Base-by-base conservation (phyloP, 2,888 invertebrate genomes). In the Prionchulus punctatus region DNA sequence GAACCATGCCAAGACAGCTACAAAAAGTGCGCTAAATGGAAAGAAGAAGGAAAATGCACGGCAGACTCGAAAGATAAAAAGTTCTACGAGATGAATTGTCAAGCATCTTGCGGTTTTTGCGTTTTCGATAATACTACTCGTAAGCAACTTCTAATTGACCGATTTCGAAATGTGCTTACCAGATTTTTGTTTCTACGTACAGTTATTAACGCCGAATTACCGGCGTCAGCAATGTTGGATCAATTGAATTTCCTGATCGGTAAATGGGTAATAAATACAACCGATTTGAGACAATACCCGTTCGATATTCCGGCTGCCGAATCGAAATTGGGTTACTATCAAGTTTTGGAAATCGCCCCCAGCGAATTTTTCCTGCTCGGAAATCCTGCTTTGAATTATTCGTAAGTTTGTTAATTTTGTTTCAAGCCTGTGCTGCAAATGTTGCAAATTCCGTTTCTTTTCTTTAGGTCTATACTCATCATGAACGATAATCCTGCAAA, bases 31-130 rank as follows among this genome's bases (percentile, higher is more conserved):
- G 67, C 67, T 48, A 61, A 68, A 42, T 69, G 69, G 69, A 67
- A 68, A 21, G 58, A 64, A 55, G 69, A 69, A 57, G 67, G 66
- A 53, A 68, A 67, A 54, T 69, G 69, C 53, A 64, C 65, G 43
- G 60, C 64, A 7, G 63, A 67, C 28, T 54, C 63, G 23, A 63
- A 63, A 18, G 62, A 64, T 58, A 68, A 68, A 28, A 66, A 66
- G 59, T 69, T 69, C 57, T 69, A 68, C 59, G 65, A 69, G 58
- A 62, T 66, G n/a, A 69, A 68, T 56, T 69, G 69, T 54, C 69
- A 67, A 0, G 59, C 67, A 26, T 64, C 66, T 15, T 69, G 69
- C 59, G 66, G 66, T 48, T 61, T 66, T 62, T 69, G 69, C 61
- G 55, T 60, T 7, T 62, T 62, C 18, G 67, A 67, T 60, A 62